Evolutionary conservation across 1,140 invertebrate genomes (phyloP).

Genomic region (Pemphigus obesinymphae): DNA sequence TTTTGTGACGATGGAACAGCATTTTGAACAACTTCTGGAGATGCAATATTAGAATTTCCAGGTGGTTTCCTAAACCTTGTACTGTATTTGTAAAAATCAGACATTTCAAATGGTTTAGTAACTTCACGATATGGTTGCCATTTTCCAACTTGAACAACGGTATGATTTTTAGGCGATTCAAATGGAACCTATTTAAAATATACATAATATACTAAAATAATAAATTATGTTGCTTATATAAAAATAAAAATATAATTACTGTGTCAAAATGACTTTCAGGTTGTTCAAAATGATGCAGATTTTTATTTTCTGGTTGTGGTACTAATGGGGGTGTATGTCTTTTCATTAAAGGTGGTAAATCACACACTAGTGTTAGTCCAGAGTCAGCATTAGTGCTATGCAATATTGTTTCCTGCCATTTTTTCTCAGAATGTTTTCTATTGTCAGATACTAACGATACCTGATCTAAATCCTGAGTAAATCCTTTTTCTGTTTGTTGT

Average conservation of each 20-base stretch:
- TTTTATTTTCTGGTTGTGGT: neutral
- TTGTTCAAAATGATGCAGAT: neutral
- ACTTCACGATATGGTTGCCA: conserved; percentile 89
- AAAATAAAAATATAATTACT: neutral
- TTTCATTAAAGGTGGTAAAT: conserved; percentile 2
- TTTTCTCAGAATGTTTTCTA: conserved; percentile 55
- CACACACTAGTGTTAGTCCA: neutral
- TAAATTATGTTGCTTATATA: neutral
- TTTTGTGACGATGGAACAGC: conserved; percentile 50
- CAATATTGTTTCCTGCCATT: conserved; percentile 70
- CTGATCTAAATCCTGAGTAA: neutral
- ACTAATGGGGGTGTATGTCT: conserved; percentile 12
- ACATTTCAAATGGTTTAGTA: conserved; percentile 93
- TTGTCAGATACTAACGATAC: conserved; percentile 15
- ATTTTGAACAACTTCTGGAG: neutral
- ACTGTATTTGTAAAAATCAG: conserved; percentile 95
- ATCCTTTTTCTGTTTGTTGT: neutral
- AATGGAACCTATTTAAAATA: conserved; percentile 54
- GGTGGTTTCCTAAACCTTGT: conserved; percentile 70
- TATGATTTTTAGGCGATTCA: conserved; percentile 72
- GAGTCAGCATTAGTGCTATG: conserved; percentile 51
- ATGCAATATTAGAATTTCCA: neutral
- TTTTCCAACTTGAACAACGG: conserved; percentile 77
- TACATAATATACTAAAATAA: neutral
- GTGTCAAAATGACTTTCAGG: conserved; percentile 8